phyloP scores from a whole-genome alignment of 2,797 vertebrate genomes.

The Mus spretus region DNA sequence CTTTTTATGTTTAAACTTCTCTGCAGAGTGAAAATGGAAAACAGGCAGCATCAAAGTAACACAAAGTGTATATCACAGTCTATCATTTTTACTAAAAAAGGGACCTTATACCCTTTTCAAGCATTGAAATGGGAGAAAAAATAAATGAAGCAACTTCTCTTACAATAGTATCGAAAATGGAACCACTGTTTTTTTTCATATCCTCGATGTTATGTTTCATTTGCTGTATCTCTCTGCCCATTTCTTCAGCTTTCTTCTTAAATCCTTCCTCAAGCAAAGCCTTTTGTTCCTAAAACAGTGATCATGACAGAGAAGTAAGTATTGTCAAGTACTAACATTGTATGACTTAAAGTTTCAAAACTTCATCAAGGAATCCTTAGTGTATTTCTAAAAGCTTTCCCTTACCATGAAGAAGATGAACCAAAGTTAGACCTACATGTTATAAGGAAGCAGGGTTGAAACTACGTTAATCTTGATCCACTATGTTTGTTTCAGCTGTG shows the following conservation, averaged over 20 bases:
- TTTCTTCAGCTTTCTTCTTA: neutral
- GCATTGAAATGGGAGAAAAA: no score
- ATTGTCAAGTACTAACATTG: neutral
- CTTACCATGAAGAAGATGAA: neutral
- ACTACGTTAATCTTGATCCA: neutral
- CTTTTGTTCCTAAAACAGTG: conserved; percentile 22
- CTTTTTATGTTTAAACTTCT: neutral
- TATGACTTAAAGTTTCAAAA: neutral
- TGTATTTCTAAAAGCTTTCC: neutral
- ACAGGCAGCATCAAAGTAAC: neutral
- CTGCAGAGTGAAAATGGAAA: neutral
- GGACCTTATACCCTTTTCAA: fast-evolving
- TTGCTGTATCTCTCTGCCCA: neutral
- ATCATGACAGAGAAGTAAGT: neutral
- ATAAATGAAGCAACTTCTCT: no score
- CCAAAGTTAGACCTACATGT: neutral
- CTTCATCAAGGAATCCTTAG: neutral
- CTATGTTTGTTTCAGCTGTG: fast-evolving
- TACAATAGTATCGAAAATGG: no score
- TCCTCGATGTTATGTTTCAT: neutral
- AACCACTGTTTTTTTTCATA: neutral
- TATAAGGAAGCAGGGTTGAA: neutral
- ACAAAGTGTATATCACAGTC: neutral
- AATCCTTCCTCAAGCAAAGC: conserved; percentile 24
- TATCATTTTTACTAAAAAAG: fast-evolving